These are phyloP conservation scores for Oryzias javanicus DNA, from an alignment of 2,113 vertebrate genomes.

Conservation along the genomic window DNA sequence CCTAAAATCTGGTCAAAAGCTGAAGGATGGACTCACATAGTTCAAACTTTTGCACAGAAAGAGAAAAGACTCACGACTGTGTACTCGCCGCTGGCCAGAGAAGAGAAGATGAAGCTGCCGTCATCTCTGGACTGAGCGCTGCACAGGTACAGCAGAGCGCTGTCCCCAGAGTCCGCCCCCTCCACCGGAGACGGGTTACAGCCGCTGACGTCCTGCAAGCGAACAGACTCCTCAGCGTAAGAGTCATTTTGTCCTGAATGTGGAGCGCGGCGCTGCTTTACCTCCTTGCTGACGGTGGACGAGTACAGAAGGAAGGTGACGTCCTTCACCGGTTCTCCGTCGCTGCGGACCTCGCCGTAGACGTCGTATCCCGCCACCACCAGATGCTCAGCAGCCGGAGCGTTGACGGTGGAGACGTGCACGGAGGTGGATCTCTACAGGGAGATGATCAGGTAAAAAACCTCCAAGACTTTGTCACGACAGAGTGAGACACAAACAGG, in stretches of 20 bases:
- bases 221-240: neutral
- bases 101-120: constrained; percentile 88
- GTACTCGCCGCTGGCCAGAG: constrained; percentile 90
- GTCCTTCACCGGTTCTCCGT: constrained; percentile 97
- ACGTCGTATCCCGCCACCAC: constrained; percentile 94
- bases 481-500: no score
- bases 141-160: constrained; percentile 85
- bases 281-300: constrained; percentile 83
- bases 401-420: constrained; percentile 86
- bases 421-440: constrained; percentile 84
- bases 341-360: constrained; percentile 91
- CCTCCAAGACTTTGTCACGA: no score
- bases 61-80: constrained; percentile 82
- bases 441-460: constrained; percentile 21
- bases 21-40: no score
- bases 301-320: constrained; percentile 97
- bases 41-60: neutral
- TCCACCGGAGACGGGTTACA: constrained; percentile 86
- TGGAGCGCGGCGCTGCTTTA: constrained; percentile 38
- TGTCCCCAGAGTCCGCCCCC: constrained; percentile 81
- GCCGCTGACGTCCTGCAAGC: constrained; percentile 83
- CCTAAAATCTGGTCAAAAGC: no score
- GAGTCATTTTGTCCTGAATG: neutral
- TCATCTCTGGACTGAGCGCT: constrained; percentile 87
- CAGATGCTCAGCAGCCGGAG: constrained; percentile 81